Base-by-base conservation (phyloP, 2,113 vertebrate species). In the Grus americana region DNA sequence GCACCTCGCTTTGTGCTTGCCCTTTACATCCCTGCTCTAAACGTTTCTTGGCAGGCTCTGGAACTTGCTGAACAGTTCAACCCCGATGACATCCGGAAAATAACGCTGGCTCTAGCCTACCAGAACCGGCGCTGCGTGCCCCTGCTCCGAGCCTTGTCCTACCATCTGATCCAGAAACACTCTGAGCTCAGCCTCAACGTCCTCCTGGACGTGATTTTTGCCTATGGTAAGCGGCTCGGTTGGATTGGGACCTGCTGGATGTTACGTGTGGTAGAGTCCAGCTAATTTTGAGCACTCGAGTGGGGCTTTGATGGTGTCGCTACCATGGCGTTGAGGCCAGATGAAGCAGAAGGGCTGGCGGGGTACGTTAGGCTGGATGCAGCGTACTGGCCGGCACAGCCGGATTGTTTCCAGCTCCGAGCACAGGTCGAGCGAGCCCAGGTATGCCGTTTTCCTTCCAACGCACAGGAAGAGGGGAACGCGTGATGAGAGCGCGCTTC, bases 91-190 rank as follows among this genome's bases (percentile, higher is more conserved):
- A 98, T 98, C 65, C 97, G 98, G 38, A 99, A 71, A 72, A 94
- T 99, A 72, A 97, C 91, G 3, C 5, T 98, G 52, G 96, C 98
- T 4, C 72, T 99, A 79, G 99, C 99, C 0, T 66, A 96, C 70
- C 98, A 98, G 95, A 97, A 96, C 72, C 98, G 98, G 6, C 98
- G 99, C 50, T 98, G 98, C 0, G 95, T 99, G 52, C 98, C 99
- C 4, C 95, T 99, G 81, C 97, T 99, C 62, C 97, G 99, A 46
- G 99, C 99, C 32, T 22, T 99, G 70, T 99, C 99, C 29, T 99
- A 99, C 96, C 98, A 99, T 92, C 96, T 99, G 27, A 89, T 98
- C 17, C 99, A 99, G 98, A 99, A 98, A 91, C 98, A 98, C 17
- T 87, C 98, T 1, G 97, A 98, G 8, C 96, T 99, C 47, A 96